phyloP scores from a whole-genome alignment of 2,888 invertebrate genomes.

The Macropis europaea region DNA sequence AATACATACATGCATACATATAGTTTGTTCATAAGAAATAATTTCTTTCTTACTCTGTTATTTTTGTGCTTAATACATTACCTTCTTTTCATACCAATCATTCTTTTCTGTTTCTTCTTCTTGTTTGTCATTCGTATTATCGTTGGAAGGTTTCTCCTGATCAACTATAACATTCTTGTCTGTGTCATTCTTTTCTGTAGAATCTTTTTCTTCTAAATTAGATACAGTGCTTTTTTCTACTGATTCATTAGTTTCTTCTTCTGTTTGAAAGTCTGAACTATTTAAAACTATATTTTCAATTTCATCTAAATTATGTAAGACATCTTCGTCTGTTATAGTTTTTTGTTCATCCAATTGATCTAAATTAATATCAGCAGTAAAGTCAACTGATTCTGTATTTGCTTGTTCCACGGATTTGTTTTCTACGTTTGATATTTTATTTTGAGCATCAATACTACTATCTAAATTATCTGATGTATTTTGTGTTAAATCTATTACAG shows the following conservation, averaged over 20 bases:
- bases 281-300: constrained; percentile 71
- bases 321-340: constrained; percentile 66
- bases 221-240: neutral
- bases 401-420: neutral
- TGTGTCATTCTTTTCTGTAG: neutral
- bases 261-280: constrained; percentile 15
- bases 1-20: neutral
- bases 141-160: neutral
- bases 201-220: neutral
- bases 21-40: constrained; percentile 1
- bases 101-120: neutral
- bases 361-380: constrained; percentile 56
- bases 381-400: constrained; percentile 37
- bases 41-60: neutral
- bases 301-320: constrained; percentile 71
- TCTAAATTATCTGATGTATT: neutral
- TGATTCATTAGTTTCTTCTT: neutral
- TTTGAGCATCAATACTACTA: neutral
- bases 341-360: constrained; percentile 51
- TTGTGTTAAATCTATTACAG: neutral
- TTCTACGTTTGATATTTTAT: neutral
- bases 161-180: neutral
- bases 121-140: neutral
- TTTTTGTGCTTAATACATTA: constrained; percentile 37
- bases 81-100: constrained; percentile 72